phyloP scores from a whole-genome alignment of 2,888 invertebrate genomes.

The Taphrorychus bicolor region DNA sequence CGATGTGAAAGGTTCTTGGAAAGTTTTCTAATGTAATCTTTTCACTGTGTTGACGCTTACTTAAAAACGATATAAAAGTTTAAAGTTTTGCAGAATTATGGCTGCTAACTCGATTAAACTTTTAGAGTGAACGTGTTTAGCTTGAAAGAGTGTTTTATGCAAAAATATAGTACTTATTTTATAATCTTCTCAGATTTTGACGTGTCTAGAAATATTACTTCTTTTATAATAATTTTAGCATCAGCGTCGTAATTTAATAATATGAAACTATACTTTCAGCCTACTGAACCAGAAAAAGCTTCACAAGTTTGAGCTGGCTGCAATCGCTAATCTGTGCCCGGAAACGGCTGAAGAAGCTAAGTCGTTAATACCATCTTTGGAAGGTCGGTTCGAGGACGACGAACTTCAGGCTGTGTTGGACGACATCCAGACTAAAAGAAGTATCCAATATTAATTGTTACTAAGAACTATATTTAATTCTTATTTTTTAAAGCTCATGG shows the following conservation, averaged over 20 bases:
- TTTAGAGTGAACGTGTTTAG: not conserved
- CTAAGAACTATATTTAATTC: not conserved
- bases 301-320: slow-evolving; percentile 98
- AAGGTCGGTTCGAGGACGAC: slow-evolving; percentile 97
- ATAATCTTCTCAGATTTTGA: too few species aligned
- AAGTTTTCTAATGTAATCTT: not conserved
- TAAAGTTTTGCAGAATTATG: not conserved
- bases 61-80: not conserved
- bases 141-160: not conserved
- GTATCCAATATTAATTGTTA: slow-evolving; percentile 84
- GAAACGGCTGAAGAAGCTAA: slow-evolving; percentile 99
- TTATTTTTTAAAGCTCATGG: too few species aligned
- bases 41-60: not conserved
- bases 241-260: too few species aligned
- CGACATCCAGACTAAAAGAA: slow-evolving; percentile 97
- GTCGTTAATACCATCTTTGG: slow-evolving; percentile 94
- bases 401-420: slow-evolving; percentile 96
- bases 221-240: too few species aligned
- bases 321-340: slow-evolving; percentile 97
- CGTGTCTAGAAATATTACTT: too few species aligned
- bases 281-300: slow-evolving; percentile 91
- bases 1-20: not conserved
- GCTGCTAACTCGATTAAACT: slow-evolving; percentile 1
- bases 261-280: slow-evolving; percentile 72
- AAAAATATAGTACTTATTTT: too few species aligned